Evolutionary conservation across 2,113 vertebrate species (phyloP), one percentile per base, ranked within the genome.

Genomic region (Hemibates koningsi): DNA sequence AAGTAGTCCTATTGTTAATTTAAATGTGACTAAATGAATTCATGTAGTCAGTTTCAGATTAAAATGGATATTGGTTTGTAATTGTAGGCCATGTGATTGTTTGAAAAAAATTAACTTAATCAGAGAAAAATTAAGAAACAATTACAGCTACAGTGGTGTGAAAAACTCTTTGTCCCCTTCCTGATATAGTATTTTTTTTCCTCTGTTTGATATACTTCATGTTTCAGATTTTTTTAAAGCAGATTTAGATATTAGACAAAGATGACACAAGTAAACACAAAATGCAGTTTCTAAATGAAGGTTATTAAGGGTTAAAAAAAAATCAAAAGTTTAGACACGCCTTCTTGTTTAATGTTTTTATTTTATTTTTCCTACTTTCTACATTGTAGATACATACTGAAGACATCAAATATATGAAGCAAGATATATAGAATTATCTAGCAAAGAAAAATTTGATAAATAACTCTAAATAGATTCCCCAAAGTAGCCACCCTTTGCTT

Each of bases 371-470:
- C 24, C 24, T 24, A 24, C 24, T 24, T 24, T 24, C 24, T 24
- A 24, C 24, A 24, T 24, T 24, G 24, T 24, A 24, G 24, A 24
- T 24, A 24, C 24, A 24, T 24, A 24, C 24, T 24, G 24, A 24
- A 24, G 24, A 24, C 24, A 24, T 24, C 24, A 24, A 24, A 24
- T 24, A 24, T 24, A 24, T 24, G 24, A 24, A 24, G 24, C 24
- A 24, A 24, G 24, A 24, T 24, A 24, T 24, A 24, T 24, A 3
- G 24, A 34, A 63, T 63, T 63, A 34, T 34, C 5, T 0, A 63
- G 59, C 29, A 61, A 32, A 61, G 57, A 1, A 9, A 32, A 0
- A 32, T 1, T 0, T 16, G 8, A 61, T 0, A 61, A 61, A 61
- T 61, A 61, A 61, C 14, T 61, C 57, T 61, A 32, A 61, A 61